phyloP scores from a whole-genome alignment of 2,888 invertebrate genomes.

The Conops quadrifasciatus region DNA sequence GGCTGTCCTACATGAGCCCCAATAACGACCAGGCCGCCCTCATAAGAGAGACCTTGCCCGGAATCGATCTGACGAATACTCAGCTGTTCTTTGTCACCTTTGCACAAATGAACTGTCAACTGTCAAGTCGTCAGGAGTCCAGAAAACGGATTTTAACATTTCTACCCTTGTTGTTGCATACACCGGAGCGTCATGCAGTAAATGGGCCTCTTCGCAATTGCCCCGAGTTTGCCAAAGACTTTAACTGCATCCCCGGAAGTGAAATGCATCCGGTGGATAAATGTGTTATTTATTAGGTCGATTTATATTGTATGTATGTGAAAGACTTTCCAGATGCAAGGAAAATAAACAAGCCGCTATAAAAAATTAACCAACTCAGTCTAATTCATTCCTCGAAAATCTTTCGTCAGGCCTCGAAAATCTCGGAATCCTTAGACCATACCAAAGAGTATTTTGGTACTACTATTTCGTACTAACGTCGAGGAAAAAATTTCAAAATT shows the following conservation, averaged over 20 bases:
- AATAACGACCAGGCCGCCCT: constrained; percentile 52
- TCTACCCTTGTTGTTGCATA: constrained; percentile 46
- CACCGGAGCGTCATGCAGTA: constrained; percentile 50
- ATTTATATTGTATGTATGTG: neutral
- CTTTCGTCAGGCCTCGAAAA: too few species aligned
- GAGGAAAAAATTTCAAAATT: too few species aligned
- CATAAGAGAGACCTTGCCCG: constrained; percentile 55
- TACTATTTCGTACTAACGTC: too few species aligned
- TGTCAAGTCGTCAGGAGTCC: neutral
- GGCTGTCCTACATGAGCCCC: constrained; percentile 54
- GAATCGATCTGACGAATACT: constrained; percentile 57
- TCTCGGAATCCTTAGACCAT: too few species aligned
- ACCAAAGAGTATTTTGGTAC: too few species aligned
- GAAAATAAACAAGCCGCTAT: too few species aligned
- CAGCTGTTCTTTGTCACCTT: constrained; percentile 59
- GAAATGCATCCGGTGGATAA: constrained; percentile 59
- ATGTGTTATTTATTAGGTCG: constrained; percentile 55
- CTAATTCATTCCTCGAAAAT: neutral
- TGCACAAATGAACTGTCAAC: constrained; percentile 55
- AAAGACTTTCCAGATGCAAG: neutral
- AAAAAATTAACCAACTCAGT: neutral
- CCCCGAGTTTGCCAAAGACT: constrained; percentile 56
- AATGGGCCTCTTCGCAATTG: constrained; percentile 58
- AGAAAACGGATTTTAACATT: neutral
- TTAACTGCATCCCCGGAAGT: constrained; percentile 54